These are phyloP conservation scores for Lynx canadensis DNA, from an alignment of 2,113 vertebrate genomes.

Conservation along the genomic window DNA sequence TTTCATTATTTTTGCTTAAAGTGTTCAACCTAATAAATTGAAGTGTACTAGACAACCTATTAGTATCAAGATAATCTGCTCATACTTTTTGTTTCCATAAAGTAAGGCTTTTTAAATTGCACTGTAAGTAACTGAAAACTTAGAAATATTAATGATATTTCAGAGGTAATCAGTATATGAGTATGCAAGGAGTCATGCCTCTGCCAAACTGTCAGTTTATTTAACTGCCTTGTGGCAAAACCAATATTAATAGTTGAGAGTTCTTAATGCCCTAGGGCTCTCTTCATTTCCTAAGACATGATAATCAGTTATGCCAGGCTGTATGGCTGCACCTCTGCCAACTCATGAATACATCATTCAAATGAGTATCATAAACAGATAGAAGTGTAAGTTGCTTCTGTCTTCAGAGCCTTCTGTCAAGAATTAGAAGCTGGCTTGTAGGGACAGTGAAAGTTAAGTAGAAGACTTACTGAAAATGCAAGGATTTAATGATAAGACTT, in stretches of 20 bases:
- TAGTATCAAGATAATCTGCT: slow-evolving; percentile 47
- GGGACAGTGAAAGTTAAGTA: neutral
- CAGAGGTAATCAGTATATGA: slow-evolving; percentile 69
- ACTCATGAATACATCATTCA: slow-evolving; percentile 40
- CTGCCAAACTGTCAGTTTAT: slow-evolving; percentile 80
- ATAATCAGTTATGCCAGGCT: neutral
- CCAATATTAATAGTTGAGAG: slow-evolving; percentile 57
- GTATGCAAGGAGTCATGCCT: slow-evolving; percentile 60
- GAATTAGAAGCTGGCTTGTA: neutral
- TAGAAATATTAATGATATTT: slow-evolving; percentile 73
- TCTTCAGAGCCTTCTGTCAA: slow-evolving; percentile 46
- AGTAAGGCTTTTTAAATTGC: neutral
- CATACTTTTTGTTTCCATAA: neutral
- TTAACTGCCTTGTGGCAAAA: slow-evolving; percentile 71
- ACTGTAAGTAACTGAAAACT: slow-evolving; percentile 15
- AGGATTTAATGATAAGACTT: neutral
- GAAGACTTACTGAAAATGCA: neutral
- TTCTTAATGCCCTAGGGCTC: slow-evolving; percentile 30
- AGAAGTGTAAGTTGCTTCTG: neutral
- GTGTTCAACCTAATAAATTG: slow-evolving; percentile 22
- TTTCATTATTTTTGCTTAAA: slow-evolving; percentile 51
- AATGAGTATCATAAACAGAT: slow-evolving; percentile 50
- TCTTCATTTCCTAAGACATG: slow-evolving; percentile 18
- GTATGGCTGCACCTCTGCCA: slow-evolving; percentile 58
- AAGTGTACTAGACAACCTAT: slow-evolving; percentile 9